Percentiles rank a stretch among this genome's conserved stretches.
Evolutionary conservation across 2,888 invertebrate genomes (phyloP).

Genomic region (Cheilosia soror): DNA sequence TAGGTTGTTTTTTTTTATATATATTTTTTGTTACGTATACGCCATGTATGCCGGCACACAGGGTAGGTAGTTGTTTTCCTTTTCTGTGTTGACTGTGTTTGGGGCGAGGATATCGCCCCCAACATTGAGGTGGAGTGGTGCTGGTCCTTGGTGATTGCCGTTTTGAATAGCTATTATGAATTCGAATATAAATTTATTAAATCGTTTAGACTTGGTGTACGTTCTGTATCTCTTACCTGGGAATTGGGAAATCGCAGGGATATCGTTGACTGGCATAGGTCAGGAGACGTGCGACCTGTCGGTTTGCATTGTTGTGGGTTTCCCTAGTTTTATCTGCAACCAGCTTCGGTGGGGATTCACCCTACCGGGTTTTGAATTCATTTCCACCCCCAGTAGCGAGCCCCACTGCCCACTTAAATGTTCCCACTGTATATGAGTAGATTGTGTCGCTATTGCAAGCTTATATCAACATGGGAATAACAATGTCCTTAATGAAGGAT

Average conservation of each 20-base stretch:
- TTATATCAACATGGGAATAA: conserved; percentile 72
- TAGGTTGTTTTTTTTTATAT: neutral
- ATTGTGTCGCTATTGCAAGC: conserved; percentile 69
- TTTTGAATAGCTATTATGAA: conserved; percentile 68
- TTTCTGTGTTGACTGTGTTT: conserved; percentile 17
- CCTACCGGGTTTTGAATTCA: conserved; percentile 29
- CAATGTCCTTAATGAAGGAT: conserved; percentile 74
- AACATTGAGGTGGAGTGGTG: conserved; percentile 45
- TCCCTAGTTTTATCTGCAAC: conserved; percentile 46
- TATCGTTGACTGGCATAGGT: conserved; percentile 51
- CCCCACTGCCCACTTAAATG: conserved; percentile 55
- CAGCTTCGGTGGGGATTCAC: conserved; percentile 15
- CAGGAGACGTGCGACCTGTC: conserved; percentile 35
- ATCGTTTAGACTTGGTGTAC: conserved; percentile 56
- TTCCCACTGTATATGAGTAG: conserved; percentile 45
- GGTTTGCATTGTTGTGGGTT: conserved; percentile 12
- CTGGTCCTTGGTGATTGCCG: conserved; percentile 15
- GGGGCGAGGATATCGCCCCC: conserved; percentile 34
- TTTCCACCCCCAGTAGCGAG: conserved; percentile 32
- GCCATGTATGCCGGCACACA: conserved; percentile 48
- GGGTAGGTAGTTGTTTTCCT: conserved; percentile 15
- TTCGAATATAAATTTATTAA: conserved; percentile 68
- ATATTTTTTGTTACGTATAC: conserved; percentile 52
- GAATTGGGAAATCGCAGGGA: conserved; percentile 49
- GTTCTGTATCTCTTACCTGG: conserved; percentile 30